phyloP scores from a whole-genome alignment of 2,888 invertebrate species.

The Hirtodrosophila alboralis region DNA sequence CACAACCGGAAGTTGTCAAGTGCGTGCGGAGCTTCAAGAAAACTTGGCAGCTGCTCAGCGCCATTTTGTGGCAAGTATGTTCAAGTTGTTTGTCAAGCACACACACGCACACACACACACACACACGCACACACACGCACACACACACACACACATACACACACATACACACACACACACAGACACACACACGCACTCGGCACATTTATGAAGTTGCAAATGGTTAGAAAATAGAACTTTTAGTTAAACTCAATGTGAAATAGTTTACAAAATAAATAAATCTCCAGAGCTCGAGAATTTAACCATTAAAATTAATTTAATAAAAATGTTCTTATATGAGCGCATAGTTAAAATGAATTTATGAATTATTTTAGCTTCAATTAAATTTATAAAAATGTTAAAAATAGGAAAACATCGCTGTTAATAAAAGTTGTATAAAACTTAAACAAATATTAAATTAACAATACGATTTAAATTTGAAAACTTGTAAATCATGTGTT shows the following conservation, averaged over 20 bases:
- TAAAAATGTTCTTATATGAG: no score
- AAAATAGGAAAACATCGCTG: no score
- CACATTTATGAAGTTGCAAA: constrained; percentile 21
- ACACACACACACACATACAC: constrained; percentile 21
- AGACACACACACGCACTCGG: no score
- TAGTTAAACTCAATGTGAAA: constrained; percentile 32
- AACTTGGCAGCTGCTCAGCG: constrained; percentile 47
- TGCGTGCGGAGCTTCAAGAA: constrained; percentile 34
- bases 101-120: constrained; percentile 25
- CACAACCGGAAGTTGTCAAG: constrained; percentile 56
- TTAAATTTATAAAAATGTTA: no score
- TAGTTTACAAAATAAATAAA: constrained; percentile 27
- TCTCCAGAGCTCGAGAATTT: neutral
- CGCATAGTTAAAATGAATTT: no score
- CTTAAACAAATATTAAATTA: no score
- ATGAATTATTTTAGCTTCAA: no score
- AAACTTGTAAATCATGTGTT: no score
- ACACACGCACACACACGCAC: constrained; percentile 1
- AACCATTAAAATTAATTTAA: no score
- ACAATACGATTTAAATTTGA: no score
- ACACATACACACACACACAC: constrained; percentile 7
- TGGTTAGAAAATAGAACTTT: constrained; percentile 3
- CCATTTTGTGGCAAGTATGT: constrained; percentile 48
- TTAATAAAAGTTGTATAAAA: no score
- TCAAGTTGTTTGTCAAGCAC: constrained; percentile 55